These are phyloP conservation scores for Cerceris ruficornis DNA, from an alignment of 2,888 invertebrate genomes.

Conservation along the genomic window DNA sequence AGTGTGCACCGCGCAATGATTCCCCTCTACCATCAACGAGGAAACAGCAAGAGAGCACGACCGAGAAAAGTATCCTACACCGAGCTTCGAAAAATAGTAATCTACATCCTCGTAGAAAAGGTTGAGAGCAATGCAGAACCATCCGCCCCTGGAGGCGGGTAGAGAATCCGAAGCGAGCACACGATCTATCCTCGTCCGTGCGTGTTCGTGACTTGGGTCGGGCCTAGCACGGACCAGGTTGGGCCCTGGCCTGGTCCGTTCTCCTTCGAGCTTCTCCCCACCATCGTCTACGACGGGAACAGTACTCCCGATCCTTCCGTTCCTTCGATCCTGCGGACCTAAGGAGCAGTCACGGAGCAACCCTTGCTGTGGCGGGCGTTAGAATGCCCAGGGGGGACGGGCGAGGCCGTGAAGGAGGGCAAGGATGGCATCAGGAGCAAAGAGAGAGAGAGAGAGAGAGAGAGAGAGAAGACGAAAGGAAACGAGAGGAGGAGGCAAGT, in stretches of 20 bases:
- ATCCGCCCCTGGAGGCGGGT: conserved; percentile 64
- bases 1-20: no score
- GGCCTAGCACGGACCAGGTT: conserved; percentile 54
- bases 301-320: conserved; percentile 49
- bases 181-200: conserved; percentile 73
- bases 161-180: conserved; percentile 48
- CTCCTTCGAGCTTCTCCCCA: conserved; percentile 41
- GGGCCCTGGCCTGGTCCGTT: conserved; percentile 38
- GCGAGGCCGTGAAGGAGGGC: conserved; percentile 60
- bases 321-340: conserved; percentile 62
- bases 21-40: not conserved
- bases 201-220: conserved; percentile 76
- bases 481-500: conserved; percentile 36
- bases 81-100: not conserved
- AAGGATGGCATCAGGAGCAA: conserved; percentile 55
- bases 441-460: conserved; percentile 33
- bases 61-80: not conserved
- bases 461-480: not conserved
- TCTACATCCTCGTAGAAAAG: conserved; percentile 47
- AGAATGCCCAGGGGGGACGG: conserved; percentile 65
- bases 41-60: not conserved
- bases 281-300: conserved; percentile 29
- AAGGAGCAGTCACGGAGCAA: conserved; percentile 74
- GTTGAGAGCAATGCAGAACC: conserved; percentile 44
- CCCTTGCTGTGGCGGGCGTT: conserved; percentile 69